Evolutionary conservation across 2,113 vertebrate genomes (phyloP), one percentile per base, ranked within the genome.

Genomic region (Pseudorhombus dupliciocellatus): DNA sequence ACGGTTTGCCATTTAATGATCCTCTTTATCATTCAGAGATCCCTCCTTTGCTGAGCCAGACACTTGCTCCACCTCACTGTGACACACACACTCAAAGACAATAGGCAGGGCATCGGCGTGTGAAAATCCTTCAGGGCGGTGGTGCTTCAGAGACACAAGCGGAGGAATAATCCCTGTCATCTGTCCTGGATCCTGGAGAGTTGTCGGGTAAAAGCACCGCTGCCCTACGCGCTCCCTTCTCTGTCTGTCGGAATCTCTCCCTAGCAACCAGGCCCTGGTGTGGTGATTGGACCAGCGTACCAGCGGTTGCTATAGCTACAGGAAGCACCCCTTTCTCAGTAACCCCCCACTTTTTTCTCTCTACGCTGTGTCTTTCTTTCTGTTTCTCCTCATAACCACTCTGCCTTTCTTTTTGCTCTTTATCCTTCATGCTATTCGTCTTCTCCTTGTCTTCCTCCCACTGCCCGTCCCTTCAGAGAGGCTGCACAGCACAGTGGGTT

Each of bases 281-380:
- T 91, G 89, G 79, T 92, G 93, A 94, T 93, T 94, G 93, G 92
- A 93, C 87, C 79, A 84, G 87, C 71, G 83, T 87, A 84, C 69
- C 90, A 83, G 85, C 1, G 71, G 93, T 93, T 94, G 88, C 93
- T 86, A 93, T 94, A 91, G 93, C 80, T 93, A 94, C 92, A 83
- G 85, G 88, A 94, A 93, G 91, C 90, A 89, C 88, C 88, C 84
- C 75, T 86, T 50, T 89, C 88, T 72, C 69, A 71, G 63, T 89
- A 85, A 83, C 60, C 80, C 84, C 84, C 81, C 59, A 52, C 24
- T 67, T 52, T 68, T 68, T 70, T 75, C 73, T 54, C 14, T 28
- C 54, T 76, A 26, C 69, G 66, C 37, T 70, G 24, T 77, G 55
- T 84, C 40, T 80, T 70, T 85, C 65, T 75, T 40, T 71, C 57